phyloP scores from a whole-genome alignment of 2,797 vertebrate species.

The Alauda arvensis region DNA sequence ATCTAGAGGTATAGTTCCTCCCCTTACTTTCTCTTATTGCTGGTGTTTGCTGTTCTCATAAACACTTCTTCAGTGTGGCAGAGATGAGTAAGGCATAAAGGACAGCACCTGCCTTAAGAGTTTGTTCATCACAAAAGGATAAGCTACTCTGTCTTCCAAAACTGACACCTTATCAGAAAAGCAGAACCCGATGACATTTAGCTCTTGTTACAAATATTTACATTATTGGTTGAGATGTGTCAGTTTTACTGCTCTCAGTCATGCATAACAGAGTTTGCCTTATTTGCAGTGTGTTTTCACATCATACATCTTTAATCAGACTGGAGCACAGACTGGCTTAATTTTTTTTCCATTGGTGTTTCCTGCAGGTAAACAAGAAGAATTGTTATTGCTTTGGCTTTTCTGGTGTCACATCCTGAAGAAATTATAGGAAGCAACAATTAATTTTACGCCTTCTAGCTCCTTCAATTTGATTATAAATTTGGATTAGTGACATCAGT shows the following conservation, averaged over 20 bases:
- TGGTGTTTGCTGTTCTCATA: not conserved
- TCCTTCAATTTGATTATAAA: not conserved
- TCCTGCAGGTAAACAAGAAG: not conserved
- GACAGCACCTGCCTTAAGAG: not conserved
- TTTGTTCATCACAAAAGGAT: not conserved
- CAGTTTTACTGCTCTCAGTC: not conserved
- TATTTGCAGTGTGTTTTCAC: slow-evolving; percentile 18
- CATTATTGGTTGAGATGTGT: not conserved
- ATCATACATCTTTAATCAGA: not conserved
- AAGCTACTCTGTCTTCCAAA: not conserved
- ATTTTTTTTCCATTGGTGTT: not conserved
- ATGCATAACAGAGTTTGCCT: not conserved
- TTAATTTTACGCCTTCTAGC: not conserved
- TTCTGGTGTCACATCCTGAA: not conserved
- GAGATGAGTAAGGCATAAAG: not conserved
- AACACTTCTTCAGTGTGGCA: not conserved
- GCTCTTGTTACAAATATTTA: not conserved
- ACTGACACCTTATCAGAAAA: not conserved
- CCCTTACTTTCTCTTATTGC: not conserved
- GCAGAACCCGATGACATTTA: not conserved
- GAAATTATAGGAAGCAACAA: not conserved
- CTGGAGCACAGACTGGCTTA: not conserved
- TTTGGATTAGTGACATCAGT: not conserved
- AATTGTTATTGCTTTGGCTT: not conserved
- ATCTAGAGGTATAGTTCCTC: not conserved